Base-by-base conservation (phyloP, 2,113 vertebrate genomes). In the Tachycineta bicolor region DNA sequence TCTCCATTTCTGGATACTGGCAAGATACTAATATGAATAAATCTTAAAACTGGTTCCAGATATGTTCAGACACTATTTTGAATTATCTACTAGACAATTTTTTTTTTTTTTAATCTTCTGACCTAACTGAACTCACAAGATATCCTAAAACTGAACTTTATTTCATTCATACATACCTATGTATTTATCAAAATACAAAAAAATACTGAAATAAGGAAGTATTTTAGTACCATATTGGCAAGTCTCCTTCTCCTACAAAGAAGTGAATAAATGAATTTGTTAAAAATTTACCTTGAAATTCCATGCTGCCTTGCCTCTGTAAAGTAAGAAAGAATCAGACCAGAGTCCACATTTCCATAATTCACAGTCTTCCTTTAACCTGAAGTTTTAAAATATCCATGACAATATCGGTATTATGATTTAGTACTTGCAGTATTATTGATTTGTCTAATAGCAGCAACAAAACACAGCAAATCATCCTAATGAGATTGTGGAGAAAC, bases 401-500 rank as follows among this genome's bases (percentile, higher is more conserved):
- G 78, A 74, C 31, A 67, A 14, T 83, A 58, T 46, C 0, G 9
- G 41, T 73, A 39, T 78, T 85, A 85, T 91, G 70, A 85, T 93
- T 85, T 83, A 93, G 49, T 59, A 46, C 59, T 77, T 83, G 21
- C 16, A 70, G 8, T 39, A 80, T 74, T 95, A 93, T 88, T 87
- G 82, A 91, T 75, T 96, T 94, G 77, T 82, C 43, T 56, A 87
- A 83, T 39, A 74, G 47, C 59, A 79, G 23, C 39, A 81, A 64
- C 33, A 69, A 91, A 96, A 77, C 33, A 39, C 41, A 87, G 37
- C 65, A 96, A 93, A 93, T 91, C 46, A 85, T 67, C 14, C 26
- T 93, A 96, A 85, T 83, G 67, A 73, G 78, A 85, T 89, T 85
- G 59, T 77, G 55, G 16, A 93, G 59, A 95, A 96, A 88, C 59